A percentile compares a stretch with the other conserved stretches of the same genome.
phyloP scores from a whole-genome alignment of 2,797 vertebrate genomes.

The Rhodeus uyekii region DNA sequence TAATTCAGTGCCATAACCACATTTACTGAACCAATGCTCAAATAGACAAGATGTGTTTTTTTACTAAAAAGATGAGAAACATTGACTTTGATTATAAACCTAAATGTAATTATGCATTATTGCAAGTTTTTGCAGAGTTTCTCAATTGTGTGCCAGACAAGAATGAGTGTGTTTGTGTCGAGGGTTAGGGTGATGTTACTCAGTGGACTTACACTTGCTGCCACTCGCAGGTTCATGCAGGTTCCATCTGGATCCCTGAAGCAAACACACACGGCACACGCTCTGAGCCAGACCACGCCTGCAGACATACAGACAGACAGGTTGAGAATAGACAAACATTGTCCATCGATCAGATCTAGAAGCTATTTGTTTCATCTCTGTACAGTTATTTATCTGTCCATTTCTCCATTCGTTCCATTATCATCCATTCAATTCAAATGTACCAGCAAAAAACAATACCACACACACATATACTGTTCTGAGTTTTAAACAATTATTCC shows the following conservation, averaged over 20 bases:
- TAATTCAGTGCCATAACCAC: neutral
- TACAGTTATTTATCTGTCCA: neutral
- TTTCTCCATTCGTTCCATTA: neutral
- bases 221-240: neutral
- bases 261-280: constrained; percentile 42
- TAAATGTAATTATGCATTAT: neutral
- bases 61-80: neutral
- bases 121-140: neutral
- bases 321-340: neutral
- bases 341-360: neutral
- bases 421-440: neutral
- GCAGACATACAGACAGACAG: constrained; percentile 58
- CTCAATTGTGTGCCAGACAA: neutral
- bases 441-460: too few relatives aligned
- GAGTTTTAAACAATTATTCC: too few relatives aligned
- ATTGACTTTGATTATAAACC: neutral
- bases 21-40: neutral
- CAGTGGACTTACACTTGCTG: constrained; percentile 12
- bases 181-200: neutral
- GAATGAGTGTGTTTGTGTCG: neutral
- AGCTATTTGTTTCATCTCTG: neutral
- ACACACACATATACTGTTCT: too few relatives aligned
- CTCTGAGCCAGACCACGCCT: constrained; percentile 8
- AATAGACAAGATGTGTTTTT: neutral
- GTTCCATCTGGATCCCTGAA: constrained; percentile 41